Evolutionary conservation across 1,140 invertebrate species (phyloP), one percentile per base, ranked within the genome.

Genomic region (Chironomus tepperi): DNA sequence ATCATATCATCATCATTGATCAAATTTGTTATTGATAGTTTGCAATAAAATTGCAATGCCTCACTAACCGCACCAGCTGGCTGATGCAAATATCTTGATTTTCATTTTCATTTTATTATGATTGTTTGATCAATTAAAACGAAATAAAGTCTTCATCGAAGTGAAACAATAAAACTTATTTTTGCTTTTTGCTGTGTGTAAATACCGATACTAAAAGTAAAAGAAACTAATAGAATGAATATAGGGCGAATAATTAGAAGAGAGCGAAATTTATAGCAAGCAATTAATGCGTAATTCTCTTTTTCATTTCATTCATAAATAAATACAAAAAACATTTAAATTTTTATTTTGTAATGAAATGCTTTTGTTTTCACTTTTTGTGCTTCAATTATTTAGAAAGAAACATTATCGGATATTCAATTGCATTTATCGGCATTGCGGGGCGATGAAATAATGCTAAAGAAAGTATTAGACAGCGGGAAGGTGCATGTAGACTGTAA

Each of bases 401-500:
- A 96, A 85, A 94, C 94, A 19, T 91, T 92, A 43, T 92, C 91
- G 77, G 94, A 96, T 83, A 91, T 95, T 77, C 90, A 94, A 84
- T 87, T 97, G 78, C 95, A 97, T 84, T 84, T 94, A 79, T 93
- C 94, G 19, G 93, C 94, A 15, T 85, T 95, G 73, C 88, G 91
- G 74, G 95, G 95, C 2, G 92, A 97, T 82, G 84, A 91, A 43
- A 87, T 89, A 43, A 87, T 88, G 70, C 84, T 97, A 73, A 86
- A 88, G 74, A 87, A 88, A 77, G 88, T 96, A n/a, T 85, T 97
- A 74, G 93, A 96, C 81, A 94, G 91, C 72, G 95, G 94, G 73
- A 92, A 93, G 79, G 94, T 97, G 64, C 94, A 96, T 84, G 93
- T 97, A 43, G 95, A 97, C 83, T 96, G 93, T 77, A 90, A 90